These are phyloP conservation scores for Sebastes taczanowskii DNA, from an alignment of 2,797 vertebrate species.

Conservation along the genomic window DNA sequence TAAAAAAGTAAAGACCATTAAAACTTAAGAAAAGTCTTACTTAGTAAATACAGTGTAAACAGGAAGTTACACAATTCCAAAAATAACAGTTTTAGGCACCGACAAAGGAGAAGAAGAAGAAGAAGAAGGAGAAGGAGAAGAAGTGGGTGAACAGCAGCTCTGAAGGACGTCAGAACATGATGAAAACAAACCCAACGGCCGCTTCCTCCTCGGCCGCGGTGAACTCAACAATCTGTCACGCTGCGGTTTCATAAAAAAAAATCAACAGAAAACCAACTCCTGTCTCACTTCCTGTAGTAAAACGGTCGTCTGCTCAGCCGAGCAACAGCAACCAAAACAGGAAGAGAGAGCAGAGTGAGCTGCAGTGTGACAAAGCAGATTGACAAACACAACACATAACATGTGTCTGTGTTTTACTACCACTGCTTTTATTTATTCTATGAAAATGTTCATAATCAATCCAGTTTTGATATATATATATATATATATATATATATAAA, in stretches of 20 bases:
- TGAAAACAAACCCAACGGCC: constrained; percentile 45
- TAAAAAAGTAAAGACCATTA: background rate
- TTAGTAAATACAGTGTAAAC: background rate
- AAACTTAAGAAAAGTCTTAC: background rate
- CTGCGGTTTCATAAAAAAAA: constrained; percentile 28
- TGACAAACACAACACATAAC: background rate
- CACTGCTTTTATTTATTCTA: background rate
- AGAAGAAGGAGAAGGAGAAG: background rate
- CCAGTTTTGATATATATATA: background rate
- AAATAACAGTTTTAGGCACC: background rate
- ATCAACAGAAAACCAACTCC: background rate
- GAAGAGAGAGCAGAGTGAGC: constrained; percentile 11
- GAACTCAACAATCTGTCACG: constrained; percentile 41
- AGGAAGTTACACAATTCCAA: background rate
- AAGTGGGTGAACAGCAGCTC: background rate
- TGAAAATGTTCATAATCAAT: background rate
- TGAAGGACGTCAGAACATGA: background rate
- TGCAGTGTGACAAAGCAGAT: constrained; percentile 20
- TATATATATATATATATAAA: background rate
- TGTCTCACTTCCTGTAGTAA: constrained; percentile 66
- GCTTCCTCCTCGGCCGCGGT: constrained; percentile 35
- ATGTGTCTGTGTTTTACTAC: background rate
- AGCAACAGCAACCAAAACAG: constrained; percentile 22
- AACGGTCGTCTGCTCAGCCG: constrained; percentile 33
- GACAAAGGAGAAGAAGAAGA: background rate